phyloP scores from a whole-genome alignment of 2,797 vertebrate species.

The Liparis tanakae region DNA sequence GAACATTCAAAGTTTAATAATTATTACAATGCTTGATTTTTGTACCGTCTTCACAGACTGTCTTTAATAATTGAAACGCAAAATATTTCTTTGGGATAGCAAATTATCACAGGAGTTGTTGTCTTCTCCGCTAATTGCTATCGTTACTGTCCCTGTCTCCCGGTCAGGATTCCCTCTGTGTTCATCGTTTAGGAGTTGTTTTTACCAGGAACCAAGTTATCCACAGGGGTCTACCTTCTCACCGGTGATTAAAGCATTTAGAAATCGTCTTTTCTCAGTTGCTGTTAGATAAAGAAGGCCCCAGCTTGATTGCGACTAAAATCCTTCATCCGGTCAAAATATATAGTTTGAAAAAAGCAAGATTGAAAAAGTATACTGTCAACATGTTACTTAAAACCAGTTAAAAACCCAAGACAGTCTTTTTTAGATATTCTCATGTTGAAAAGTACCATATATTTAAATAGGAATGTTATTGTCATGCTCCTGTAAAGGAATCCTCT shows the following conservation, averaged over 20 bases:
- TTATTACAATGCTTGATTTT: conserved; percentile 27
- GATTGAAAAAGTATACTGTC: neutral
- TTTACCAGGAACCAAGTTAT: neutral
- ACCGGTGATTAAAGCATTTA: neutral
- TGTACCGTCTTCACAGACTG: neutral
- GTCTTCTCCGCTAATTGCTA: neutral
- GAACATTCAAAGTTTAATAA: neutral
- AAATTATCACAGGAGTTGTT: neutral
- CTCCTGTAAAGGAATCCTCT: conserved; percentile 60
- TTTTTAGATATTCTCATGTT: neutral
- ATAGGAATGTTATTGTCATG: conserved; percentile 42
- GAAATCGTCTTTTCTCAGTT: neutral
- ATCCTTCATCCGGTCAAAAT: neutral
- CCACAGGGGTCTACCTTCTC: neutral
- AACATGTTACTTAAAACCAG: neutral
- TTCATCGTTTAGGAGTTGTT: neutral
- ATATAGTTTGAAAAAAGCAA: neutral
- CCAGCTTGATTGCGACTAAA: neutral
- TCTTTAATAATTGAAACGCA: neutral
- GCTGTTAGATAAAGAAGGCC: neutral
- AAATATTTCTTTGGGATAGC: neutral
- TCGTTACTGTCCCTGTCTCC: neutral
- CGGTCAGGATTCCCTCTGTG: neutral
- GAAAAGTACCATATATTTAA: neutral
- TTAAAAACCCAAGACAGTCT: neutral